Evolutionary conservation across 2,888 invertebrate genomes (phyloP).

Genomic region (Rotaria magnacalcarata): DNA sequence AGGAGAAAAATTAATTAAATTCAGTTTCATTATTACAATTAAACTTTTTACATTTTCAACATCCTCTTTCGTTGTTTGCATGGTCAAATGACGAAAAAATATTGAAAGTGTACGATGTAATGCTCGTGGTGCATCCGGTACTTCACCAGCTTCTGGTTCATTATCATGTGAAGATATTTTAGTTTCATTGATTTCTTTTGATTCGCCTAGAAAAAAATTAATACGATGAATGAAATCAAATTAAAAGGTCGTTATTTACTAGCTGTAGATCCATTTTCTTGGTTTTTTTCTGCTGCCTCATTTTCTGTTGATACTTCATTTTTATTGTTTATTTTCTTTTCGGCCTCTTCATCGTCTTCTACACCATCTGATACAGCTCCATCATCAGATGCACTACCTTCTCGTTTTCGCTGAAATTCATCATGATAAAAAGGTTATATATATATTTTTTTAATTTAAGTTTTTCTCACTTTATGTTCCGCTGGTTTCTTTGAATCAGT

Average conservation of each 20-base stretch:
- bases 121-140: constrained; percentile 55
- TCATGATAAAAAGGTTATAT: not conserved
- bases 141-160: constrained; percentile 50
- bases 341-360: constrained; percentile 38
- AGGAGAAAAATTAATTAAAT: not conserved
- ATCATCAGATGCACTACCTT: constrained; percentile 40
- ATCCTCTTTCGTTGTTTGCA: constrained; percentile 89
- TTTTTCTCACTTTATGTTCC: not conserved
- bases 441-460: not conserved
- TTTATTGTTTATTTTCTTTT: constrained; percentile 44
- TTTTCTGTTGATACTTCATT: not conserved
- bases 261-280: constrained; percentile 48
- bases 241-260: not conserved
- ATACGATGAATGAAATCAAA: constrained; percentile 53
- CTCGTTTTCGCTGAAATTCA: constrained; percentile 48
- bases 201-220: constrained; percentile 20
- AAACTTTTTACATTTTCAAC: constrained; percentile 75
- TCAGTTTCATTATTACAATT: too few relatives aligned
- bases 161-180: constrained; percentile 42
- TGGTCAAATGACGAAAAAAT: constrained; percentile 87
- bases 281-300: constrained; percentile 39
- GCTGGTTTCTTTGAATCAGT: not conserved
- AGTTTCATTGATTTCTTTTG: constrained; percentile 47
- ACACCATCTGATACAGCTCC: constrained; percentile 39
- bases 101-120: constrained; percentile 93